phyloP scores from a whole-genome alignment of 2,888 invertebrate genomes.

The Phymatocera aterrima region DNA sequence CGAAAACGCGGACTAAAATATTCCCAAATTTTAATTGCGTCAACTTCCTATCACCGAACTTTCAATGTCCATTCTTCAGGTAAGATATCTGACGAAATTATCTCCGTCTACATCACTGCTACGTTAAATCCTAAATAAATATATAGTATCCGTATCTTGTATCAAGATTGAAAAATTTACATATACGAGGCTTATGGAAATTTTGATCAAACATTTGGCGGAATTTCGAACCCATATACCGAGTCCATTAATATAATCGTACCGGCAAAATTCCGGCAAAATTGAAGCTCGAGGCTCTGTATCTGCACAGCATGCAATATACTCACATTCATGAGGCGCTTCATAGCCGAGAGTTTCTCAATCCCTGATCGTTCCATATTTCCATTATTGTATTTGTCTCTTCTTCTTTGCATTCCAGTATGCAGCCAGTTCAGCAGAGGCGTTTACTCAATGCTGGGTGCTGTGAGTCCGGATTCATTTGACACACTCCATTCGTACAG shows the following conservation, averaged over 20 bases:
- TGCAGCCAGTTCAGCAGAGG: conserved; percentile 94
- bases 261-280: not conserved
- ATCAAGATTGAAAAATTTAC: not conserved
- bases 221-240: not conserved
- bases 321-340: too few species aligned
- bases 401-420: conserved; percentile 78
- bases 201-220: not conserved
- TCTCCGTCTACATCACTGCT: not conserved
- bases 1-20: too few species aligned
- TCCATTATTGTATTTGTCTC: conserved; percentile 9
- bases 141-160: not conserved
- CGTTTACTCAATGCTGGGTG: conserved; percentile 93
- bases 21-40: too few species aligned
- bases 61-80: too few species aligned
- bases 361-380: not conserved
- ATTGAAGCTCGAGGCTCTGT: too few species aligned
- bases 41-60: too few species aligned
- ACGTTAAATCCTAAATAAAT: not conserved
- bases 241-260: not conserved
- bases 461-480: conserved; percentile 95
- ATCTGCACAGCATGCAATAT: too few species aligned
- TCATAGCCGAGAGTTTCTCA: not conserved
- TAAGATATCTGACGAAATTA: too few species aligned
- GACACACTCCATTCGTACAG: conserved; percentile 95
- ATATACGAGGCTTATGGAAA: not conserved